Evolutionary conservation across 2,113 vertebrate genomes (phyloP).

Genomic region (Gopherus evgoodei): DNA sequence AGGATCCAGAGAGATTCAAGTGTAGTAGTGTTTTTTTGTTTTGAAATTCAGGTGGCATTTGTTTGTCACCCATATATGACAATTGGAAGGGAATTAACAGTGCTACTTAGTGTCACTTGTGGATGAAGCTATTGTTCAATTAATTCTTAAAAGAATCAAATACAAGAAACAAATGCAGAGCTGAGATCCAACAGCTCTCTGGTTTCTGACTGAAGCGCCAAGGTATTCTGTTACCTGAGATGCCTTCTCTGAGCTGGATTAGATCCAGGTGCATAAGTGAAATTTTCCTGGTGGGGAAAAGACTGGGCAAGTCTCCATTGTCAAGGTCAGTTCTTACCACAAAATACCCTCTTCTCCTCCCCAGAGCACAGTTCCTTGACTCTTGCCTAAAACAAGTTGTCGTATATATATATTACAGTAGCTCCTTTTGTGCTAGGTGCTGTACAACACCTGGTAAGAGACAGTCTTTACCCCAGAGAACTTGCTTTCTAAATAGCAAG

Average conservation of each 20-base stretch:
- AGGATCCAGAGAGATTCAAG: background rate
- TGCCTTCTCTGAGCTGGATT: fast-evolving
- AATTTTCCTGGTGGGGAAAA: fast-evolving
- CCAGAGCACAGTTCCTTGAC: fast-evolving
- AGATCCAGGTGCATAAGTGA: background rate
- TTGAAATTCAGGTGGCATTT: too few species aligned
- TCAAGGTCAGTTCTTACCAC: fast-evolving
- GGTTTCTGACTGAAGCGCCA: background rate
- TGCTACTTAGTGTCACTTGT: background rate
- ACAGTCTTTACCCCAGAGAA: background rate
- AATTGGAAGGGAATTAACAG: background rate
- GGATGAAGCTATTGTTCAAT: background rate
- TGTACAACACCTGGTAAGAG: background rate
- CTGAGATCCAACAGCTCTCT: background rate
- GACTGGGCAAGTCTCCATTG: fast-evolving
- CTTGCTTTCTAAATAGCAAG: background rate
- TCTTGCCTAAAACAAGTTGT: background rate
- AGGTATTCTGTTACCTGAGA: background rate
- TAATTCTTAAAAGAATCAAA: too few species aligned
- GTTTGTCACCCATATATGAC: background rate
- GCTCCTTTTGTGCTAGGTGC: background rate
- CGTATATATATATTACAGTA: background rate
- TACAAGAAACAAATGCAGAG: background rate
- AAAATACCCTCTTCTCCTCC: fast-evolving
- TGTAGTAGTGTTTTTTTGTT: background rate